A percentile compares a stretch with the other conserved stretches of the same genome.
Conservation (phyloP, 2,888 invertebrate genomes). For the Cenopis cana region DNA sequence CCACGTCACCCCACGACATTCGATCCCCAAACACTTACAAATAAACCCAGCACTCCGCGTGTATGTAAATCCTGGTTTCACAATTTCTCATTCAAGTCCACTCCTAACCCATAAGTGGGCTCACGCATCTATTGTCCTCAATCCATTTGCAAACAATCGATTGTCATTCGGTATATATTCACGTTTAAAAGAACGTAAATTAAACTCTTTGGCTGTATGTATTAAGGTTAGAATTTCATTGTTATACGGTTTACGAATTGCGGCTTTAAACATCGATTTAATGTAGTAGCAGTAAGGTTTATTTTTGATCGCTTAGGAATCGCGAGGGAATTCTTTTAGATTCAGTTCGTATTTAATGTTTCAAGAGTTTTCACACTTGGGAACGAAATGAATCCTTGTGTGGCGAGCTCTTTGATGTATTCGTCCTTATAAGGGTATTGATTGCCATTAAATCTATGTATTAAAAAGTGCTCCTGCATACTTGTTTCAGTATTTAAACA, state of each 20-base stretch:
- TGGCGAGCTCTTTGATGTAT: conserved; percentile 20
- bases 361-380: conserved; percentile 42
- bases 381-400: conserved; percentile 27
- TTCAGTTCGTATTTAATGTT: conserved; percentile 37
- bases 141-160: conserved; percentile 44
- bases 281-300: conserved; percentile 20
- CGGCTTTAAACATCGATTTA: conserved; percentile 19
- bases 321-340: conserved; percentile 25
- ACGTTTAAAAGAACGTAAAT: not conserved
- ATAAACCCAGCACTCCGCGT: conserved; percentile 19
- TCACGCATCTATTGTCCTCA: conserved; percentile 43
- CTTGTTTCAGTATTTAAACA: too few species aligned
- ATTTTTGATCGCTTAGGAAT: not conserved
- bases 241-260: not conserved
- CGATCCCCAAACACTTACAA: conserved; percentile 32
- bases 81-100: conserved; percentile 44
- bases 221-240: conserved; percentile 14
- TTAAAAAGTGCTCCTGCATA: too few species aligned
- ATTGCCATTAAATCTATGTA: not conserved
- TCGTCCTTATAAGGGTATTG: conserved; percentile 4
- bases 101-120: conserved; percentile 38
- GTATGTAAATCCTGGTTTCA: conserved; percentile 42
- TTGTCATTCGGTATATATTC: conserved; percentile 27
- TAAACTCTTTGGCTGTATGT: not conserved
- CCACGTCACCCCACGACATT: conserved; percentile 14